Base-by-base conservation (phyloP, 35 echinoderm and acorn worm species). In the Heliocidaris erythrogramma region DNA sequence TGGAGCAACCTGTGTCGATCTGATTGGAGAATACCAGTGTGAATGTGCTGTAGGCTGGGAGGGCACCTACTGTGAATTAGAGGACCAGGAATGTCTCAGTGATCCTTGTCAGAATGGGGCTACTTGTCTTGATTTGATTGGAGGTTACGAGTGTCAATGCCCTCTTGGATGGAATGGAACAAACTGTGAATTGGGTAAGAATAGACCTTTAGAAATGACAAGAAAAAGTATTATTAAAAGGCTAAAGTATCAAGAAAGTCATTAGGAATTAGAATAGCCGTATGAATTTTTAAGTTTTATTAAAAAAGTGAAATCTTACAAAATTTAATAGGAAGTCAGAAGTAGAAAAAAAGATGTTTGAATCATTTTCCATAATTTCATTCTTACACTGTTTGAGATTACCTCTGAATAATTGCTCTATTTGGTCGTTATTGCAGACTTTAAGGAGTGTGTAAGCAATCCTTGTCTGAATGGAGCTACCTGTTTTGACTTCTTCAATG, bases 51-150 rank as follows among this genome's bases (percentile, higher is more conserved):
- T 49, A 7, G 95, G 95, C 24, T 97, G 95, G 60, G 48, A 35
- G n/a, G 97, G 97, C 4, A 47, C 90, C 29, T 69, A 91, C 9
- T 97, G 97, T 94, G 95, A 96, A 35, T 65, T 85, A 4, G 97
- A 97, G 14, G 86, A 95, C 18, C 84, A 95, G 42, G 97, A 97
- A 94, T 97, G 97, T 56, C 32, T 78, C n/a, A 96, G 95, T 47
- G 49, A 95, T 60, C 97, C 97, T 47, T 97, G 97, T 92, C 95
- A 90, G 49, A 96, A 97, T 91, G 94, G 96, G 14, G 97, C 95
- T 14, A 65, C 32, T 11, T 97, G 97, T 90, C 4, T 95, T 4
- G 92, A 97, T 60, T 47, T 49, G 8, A 95, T 95, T 30, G 87
- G 90, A 59, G 71, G 30, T 0, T 96, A 95, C 48, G 32, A 30